Evolutionary conservation across 1,140 invertebrate species (phyloP).

Genomic region (Uloborus diversus): DNA sequence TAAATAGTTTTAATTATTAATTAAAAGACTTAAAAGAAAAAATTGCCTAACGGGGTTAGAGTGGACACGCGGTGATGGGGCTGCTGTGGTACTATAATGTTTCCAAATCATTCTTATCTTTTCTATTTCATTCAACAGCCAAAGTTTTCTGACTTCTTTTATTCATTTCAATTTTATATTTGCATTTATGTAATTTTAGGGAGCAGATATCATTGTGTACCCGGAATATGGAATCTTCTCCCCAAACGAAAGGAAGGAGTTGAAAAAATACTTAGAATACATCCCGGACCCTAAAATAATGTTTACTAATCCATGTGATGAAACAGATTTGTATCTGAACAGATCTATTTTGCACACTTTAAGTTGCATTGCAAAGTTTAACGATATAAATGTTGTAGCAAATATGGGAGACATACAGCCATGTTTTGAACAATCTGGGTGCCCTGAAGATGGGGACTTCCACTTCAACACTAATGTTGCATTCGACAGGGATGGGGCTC

Average conservation of each 20-base stretch:
- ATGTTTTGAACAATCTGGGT: slow-evolving; percentile 25
- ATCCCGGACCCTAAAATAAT: slow-evolving; percentile 22
- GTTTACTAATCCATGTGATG: slow-evolving; percentile 20
- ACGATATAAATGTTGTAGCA: slow-evolving; percentile 73
- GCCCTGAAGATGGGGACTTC: slow-evolving; percentile 64
- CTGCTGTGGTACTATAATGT: neutral
- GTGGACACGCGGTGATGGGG: neutral
- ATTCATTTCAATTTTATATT: neutral
- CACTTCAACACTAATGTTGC: slow-evolving; percentile 81
- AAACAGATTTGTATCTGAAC: slow-evolving; percentile 7
- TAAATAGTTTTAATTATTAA: too few species aligned
- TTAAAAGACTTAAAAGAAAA: neutral
- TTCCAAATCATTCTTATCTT: neutral
- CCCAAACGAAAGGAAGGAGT: neutral
- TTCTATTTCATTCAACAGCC: neutral
- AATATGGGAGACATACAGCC: slow-evolving; percentile 68
- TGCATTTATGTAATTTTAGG: slow-evolving; percentile 64
- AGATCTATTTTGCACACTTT: slow-evolving; percentile 62
- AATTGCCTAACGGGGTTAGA: neutral
- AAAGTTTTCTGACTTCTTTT: neutral
- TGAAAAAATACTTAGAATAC: neutral
- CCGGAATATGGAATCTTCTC: slow-evolving; percentile 73
- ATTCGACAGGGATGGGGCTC: slow-evolving; percentile 72
- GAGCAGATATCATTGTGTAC: slow-evolving; percentile 82
- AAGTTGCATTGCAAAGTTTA: slow-evolving; percentile 70